These are phyloP conservation scores for Tiphia femorata DNA, from an alignment of 2,888 invertebrate genomes.

Conservation along the genomic window DNA sequence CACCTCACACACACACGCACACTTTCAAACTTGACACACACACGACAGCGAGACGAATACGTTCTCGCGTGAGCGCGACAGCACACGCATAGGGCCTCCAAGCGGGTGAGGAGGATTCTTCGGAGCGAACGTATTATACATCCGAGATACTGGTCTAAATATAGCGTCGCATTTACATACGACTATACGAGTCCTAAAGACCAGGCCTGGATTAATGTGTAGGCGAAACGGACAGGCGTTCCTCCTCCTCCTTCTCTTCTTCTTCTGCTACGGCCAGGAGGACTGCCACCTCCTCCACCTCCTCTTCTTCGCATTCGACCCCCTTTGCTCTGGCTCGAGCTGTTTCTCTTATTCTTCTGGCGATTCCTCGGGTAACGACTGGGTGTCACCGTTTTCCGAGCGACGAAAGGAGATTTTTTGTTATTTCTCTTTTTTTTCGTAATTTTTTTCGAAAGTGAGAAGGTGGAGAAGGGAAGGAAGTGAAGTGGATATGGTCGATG, in stretches of 20 bases:
- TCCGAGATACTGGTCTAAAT: conserved; percentile 66
- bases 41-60: conserved; percentile 15
- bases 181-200: conserved; percentile 67
- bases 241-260: conserved; percentile 3
- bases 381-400: no score
- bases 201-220: conserved; percentile 66
- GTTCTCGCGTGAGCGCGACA: conserved; percentile 12
- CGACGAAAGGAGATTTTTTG: conserved; percentile 17
- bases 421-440: not conserved
- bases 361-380: no score
- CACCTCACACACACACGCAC: conserved; percentile 34
- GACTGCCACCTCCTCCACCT: not conserved
- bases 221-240: conserved; percentile 54
- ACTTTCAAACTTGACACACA: no score
- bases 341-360: conserved; percentile 29
- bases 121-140: conserved; percentile 53
- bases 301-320: not conserved
- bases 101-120: conserved; percentile 45
- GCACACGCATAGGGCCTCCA: conserved; percentile 10
- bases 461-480: not conserved
- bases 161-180: conserved; percentile 68
- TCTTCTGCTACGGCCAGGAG: not conserved
- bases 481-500: not conserved
- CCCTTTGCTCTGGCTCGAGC: conserved; percentile 6
- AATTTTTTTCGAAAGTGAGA: not conserved